Evolutionary conservation across 1,140 invertebrate species (phyloP).

Genomic region (Periplaneta americana): DNA sequence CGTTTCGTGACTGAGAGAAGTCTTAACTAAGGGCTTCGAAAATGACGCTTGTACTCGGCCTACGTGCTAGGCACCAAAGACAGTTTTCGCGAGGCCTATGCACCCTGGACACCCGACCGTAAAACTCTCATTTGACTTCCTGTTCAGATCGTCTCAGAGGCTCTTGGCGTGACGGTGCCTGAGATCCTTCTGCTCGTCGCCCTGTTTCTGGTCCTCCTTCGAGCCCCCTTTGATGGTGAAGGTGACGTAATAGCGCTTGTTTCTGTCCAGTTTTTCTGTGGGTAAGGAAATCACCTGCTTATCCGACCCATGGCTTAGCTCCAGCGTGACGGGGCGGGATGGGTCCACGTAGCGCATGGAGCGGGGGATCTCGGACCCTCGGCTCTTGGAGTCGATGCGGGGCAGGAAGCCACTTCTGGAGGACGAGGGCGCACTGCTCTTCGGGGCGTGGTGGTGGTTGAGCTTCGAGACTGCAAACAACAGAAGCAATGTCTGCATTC

Average conservation of each 20-base stretch:
- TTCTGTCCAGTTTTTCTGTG: conserved; percentile 75
- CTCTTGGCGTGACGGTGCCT: conserved; percentile 11
- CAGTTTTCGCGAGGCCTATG: no score
- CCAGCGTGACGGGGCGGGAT: conserved; percentile 51
- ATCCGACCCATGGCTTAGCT: conserved; percentile 72
- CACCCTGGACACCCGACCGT: no score
- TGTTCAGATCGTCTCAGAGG: neutral
- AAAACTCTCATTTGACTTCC: neutral
- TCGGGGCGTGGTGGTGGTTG: conserved; percentile 70
- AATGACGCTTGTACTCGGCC: neutral
- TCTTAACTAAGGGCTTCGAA: no score
- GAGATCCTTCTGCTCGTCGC: neutral
- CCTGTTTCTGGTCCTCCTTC: neutral
- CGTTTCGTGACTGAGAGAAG: neutral
- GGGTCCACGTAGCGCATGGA: conserved; percentile 32
- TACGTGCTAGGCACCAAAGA: no score
- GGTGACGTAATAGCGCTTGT: conserved; percentile 84
- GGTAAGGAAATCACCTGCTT: conserved; percentile 80
- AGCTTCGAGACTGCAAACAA: conserved; percentile 57
- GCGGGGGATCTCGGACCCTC: conserved; percentile 27
- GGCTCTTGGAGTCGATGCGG: conserved; percentile 47
- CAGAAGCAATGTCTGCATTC: no score
- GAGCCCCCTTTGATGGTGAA: conserved; percentile 65
- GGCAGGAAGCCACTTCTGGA: conserved; percentile 44
- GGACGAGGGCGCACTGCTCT: conserved; percentile 42